phyloP scores from a whole-genome alignment of 2,888 invertebrate genomes.

The Drosophila mettleri region DNA sequence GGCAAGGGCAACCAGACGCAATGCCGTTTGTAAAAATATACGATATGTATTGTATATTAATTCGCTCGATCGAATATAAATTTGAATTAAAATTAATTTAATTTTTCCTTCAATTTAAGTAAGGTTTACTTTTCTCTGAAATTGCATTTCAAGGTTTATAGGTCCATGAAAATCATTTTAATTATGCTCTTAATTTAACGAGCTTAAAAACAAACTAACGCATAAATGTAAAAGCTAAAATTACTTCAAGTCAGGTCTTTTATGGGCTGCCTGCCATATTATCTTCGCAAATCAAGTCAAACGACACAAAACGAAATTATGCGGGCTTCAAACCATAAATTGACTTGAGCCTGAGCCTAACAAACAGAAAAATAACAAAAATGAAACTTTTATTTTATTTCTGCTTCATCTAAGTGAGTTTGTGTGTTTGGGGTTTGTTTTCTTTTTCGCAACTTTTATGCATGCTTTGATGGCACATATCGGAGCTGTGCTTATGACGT shows the following conservation, averaged over 20 bases:
- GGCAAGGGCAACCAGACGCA: conserved; percentile 35
- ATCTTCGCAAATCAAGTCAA: conserved; percentile 30
- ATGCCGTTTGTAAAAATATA: too few relatives aligned
- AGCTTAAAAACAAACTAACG: conserved; percentile 27
- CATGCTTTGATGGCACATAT: conserved; percentile 55
- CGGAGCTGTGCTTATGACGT: conserved; percentile 34
- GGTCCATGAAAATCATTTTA: conserved; percentile 27
- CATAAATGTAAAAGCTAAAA: conserved; percentile 36
- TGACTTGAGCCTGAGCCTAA: conserved; percentile 56
- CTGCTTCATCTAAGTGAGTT: conserved; percentile 11
- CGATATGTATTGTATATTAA: too few relatives aligned
- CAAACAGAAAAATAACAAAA: conserved; percentile 41
- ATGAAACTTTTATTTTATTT: conserved; percentile 43
- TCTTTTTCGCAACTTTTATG: conserved; percentile 39
- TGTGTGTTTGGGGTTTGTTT: not conserved
- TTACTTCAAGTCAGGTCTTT: conserved; percentile 9
- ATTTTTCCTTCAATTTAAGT: not conserved
- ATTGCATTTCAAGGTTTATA: conserved; percentile 15
- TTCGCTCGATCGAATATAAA: not conserved
- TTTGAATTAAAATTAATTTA: conserved; percentile 1
- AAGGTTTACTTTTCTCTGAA: not conserved
- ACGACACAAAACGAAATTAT: conserved; percentile 65
- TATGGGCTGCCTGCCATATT: conserved; percentile 35
- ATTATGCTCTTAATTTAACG: conserved; percentile 53
- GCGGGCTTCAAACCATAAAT: conserved; percentile 68